Conservation (phyloP, 2,113 vertebrate genomes). For the Talpa occidentalis region DNA sequence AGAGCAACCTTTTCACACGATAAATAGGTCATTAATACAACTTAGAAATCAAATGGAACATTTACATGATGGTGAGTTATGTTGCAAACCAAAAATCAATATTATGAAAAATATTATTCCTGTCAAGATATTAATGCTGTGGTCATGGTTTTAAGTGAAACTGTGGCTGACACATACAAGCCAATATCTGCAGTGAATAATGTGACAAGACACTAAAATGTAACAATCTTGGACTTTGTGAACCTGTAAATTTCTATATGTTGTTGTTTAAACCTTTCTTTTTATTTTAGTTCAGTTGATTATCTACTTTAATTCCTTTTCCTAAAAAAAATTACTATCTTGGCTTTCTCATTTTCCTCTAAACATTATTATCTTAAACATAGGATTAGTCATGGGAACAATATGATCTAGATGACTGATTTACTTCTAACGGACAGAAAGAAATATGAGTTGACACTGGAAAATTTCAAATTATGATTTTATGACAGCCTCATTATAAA, state of each 20-base stretch:
- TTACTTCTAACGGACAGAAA: background rate
- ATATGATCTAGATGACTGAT: background rate
- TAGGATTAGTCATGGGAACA: background rate
- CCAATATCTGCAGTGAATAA: background rate
- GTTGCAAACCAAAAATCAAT: slow-evolving; percentile 3
- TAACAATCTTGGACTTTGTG: background rate
- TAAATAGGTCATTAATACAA: slow-evolving; percentile 4
- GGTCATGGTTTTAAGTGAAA: background rate
- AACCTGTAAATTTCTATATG: background rate
- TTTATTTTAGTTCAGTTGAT: background rate
- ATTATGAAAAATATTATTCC: background rate
- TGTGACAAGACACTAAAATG: background rate
- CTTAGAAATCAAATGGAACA: slow-evolving; percentile 29
- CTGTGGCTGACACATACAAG: background rate
- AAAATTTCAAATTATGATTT: background rate
- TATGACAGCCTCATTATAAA: background rate
- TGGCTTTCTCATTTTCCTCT: background rate
- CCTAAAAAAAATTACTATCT: background rate
- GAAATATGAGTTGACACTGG: background rate
- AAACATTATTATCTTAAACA: background rate
- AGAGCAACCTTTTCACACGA: background rate
- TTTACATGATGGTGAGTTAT: background rate
- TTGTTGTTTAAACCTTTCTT: background rate
- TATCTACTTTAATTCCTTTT: background rate
- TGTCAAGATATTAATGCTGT: background rate